Percentiles rank a stretch among this genome's conserved stretches.
phyloP scores from a whole-genome alignment of 2,888 invertebrate species.

The Axea sp. region DNA sequence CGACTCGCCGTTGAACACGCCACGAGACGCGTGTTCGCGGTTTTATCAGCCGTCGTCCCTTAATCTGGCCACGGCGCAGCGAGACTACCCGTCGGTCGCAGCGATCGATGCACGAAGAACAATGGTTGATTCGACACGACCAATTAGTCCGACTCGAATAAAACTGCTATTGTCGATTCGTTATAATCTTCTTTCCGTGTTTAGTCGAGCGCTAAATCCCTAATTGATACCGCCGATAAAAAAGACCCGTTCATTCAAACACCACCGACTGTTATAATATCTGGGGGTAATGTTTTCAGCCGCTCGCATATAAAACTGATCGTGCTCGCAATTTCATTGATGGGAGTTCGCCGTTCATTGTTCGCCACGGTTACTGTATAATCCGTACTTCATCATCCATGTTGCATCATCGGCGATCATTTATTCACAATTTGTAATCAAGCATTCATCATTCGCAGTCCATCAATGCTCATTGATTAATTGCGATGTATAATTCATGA shows the following conservation, averaged over 20 bases:
- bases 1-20: no score
- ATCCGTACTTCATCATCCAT: not conserved
- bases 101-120: conserved; percentile 52
- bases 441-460: not conserved
- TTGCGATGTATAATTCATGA: not conserved
- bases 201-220: conserved; percentile 42
- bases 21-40: conserved; percentile 36
- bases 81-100: conserved; percentile 48
- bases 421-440: not conserved
- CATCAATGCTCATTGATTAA: not conserved
- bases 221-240: conserved; percentile 14
- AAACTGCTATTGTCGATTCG: conserved; percentile 45
- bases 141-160: conserved; percentile 48
- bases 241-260: not conserved
- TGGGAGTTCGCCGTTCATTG: no score
- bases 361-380: no score
- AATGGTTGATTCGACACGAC: conserved; percentile 54
- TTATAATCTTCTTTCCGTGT: conserved; percentile 54
- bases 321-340: no score
- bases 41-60: conserved; percentile 53
- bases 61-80: conserved; percentile 46
- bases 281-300: no score
- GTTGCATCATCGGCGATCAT: not conserved
- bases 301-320: no score
- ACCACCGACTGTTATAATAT: no score